Evolutionary conservation across 2,113 vertebrate species (phyloP).

Genomic region (Crotophaga sulcirostris): DNA sequence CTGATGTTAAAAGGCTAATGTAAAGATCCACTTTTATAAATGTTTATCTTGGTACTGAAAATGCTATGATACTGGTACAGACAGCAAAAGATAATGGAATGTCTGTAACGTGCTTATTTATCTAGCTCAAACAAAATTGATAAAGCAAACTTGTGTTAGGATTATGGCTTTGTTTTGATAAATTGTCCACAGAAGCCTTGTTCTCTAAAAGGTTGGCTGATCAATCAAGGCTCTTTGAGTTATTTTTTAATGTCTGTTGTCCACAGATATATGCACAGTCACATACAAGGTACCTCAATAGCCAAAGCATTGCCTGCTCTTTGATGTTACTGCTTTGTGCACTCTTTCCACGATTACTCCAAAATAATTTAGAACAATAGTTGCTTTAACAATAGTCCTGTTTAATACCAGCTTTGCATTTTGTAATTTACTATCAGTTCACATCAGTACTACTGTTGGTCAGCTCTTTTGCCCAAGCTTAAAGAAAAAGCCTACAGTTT

Average conservation of each 20-base stretch:
- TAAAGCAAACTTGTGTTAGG: not conserved
- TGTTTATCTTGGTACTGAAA: not conserved
- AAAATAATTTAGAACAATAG: not conserved
- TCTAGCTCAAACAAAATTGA: not conserved
- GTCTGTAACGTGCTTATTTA: constrained; percentile 5
- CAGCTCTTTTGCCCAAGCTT: not conserved
- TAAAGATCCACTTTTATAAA: not conserved
- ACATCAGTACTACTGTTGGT: fast-evolving
- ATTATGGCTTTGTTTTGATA: constrained; percentile 19
- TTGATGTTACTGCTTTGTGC: not conserved
- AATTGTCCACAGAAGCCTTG: not conserved
- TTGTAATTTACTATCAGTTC: not conserved
- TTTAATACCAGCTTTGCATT: not conserved
- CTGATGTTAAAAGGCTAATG: not conserved
- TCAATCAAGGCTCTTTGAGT: not conserved
- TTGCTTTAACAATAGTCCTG: not conserved
- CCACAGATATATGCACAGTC: not conserved
- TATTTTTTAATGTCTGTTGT: not conserved
- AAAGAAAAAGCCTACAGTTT: not conserved
- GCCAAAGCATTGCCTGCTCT: not conserved
- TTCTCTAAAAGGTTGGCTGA: not conserved
- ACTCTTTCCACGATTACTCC: not conserved
- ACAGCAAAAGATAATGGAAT: constrained; percentile 5
- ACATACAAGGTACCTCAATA: not conserved
- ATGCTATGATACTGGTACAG: not conserved